Conservation (phyloP, 2,888 invertebrate species). For the Heterodera filipjevi region DNA sequence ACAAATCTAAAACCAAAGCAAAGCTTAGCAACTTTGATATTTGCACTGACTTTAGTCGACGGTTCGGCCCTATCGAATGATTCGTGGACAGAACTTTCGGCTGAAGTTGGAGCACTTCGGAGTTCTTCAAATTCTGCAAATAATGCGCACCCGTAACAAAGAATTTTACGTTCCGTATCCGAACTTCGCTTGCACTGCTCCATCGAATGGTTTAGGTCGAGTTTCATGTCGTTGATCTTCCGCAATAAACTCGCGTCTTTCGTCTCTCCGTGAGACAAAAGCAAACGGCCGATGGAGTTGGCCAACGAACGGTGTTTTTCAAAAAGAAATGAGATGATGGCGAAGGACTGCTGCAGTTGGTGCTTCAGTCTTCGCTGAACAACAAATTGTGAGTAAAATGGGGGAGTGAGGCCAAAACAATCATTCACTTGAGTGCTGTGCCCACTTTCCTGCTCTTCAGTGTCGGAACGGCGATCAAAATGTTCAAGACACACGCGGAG, state of each 20-base stretch:
- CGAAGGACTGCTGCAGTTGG: neutral
- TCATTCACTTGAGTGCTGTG: neutral
- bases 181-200: slow-evolving; percentile 5
- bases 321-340: neutral
- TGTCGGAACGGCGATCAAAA: slow-evolving; percentile 9
- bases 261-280: slow-evolving; percentile 1
- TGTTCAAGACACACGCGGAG: neutral
- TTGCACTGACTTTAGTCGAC: neutral
- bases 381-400: neutral
- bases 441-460: neutral
- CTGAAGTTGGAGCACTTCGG: slow-evolving; percentile 14
- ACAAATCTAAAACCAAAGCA: slow-evolving; percentile 9
- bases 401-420: no score
- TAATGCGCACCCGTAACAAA: neutral
- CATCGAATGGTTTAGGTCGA: slow-evolving; percentile 20
- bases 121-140: slow-evolving; percentile 22
- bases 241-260: slow-evolving; percentile 16
- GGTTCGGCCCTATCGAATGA: neutral
- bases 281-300: slow-evolving; percentile 4
- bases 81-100: slow-evolving; percentile 10
- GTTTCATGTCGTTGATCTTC: slow-evolving; percentile 10
- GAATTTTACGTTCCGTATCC: neutral
- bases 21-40: neutral
- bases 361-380: neutral
- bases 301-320: slow-evolving; percentile 19